Conservation (phyloP, 2,888 invertebrate species). For the Amiota communis region DNA sequence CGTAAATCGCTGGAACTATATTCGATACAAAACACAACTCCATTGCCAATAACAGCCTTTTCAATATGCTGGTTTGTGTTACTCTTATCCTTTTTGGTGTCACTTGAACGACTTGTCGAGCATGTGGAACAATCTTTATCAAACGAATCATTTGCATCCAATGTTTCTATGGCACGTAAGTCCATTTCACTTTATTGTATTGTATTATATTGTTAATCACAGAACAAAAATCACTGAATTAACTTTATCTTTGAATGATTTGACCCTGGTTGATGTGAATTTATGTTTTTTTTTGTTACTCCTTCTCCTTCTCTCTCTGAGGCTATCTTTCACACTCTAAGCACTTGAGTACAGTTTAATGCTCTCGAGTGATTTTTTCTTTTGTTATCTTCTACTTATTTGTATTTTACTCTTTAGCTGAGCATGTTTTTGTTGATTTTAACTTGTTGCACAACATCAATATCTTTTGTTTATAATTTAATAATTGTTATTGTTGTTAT, state of each 20-base stretch:
- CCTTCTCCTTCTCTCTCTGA: neutral
- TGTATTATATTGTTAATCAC: conserved; percentile 31
- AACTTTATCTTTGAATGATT: conserved; percentile 34
- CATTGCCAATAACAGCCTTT: conserved; percentile 68
- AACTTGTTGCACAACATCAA: neutral
- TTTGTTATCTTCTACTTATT: neutral
- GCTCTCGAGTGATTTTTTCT: neutral
- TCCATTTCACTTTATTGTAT: conserved; percentile 51
- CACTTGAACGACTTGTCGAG: neutral
- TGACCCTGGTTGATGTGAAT: neutral
- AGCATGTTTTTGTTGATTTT: neutral
- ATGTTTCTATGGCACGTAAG: conserved; percentile 56
- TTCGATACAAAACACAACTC: conserved; percentile 70
- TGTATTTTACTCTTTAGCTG: neutral
- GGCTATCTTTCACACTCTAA: neutral
- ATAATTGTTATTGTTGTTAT: neutral
- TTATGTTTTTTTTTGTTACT: neutral
- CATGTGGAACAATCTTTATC: conserved; percentile 58
- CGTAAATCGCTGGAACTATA: conserved; percentile 65
- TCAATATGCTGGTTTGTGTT: neutral
- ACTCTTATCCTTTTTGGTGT: neutral
- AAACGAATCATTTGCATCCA: conserved; percentile 59
- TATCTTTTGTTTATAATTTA: neutral
- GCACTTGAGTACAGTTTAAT: no score
- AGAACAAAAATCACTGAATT: conserved; percentile 51